A percentile compares a stretch with the other conserved stretches of the same genome.
Evolutionary conservation across 2,888 invertebrate genomes (phyloP).

Genomic region (Perizoma flavofasciatum): DNA sequence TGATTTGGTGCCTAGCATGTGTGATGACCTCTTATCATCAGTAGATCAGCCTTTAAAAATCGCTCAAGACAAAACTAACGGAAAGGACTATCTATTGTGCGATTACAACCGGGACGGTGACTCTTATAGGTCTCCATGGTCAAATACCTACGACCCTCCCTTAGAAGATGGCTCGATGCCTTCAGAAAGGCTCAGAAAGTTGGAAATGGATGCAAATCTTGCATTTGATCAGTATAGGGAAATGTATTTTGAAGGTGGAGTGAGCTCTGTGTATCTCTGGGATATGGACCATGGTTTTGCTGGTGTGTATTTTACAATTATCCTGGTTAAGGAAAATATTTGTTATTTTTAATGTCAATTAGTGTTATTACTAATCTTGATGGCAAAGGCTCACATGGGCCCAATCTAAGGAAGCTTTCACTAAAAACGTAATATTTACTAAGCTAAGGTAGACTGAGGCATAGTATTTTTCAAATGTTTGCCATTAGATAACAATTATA

Average conservation of each 20-base stretch:
- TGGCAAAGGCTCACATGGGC: too few species aligned
- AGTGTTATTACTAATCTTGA: too few species aligned
- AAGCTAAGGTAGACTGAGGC: too few species aligned
- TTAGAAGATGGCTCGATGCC: conserved; percentile 99
- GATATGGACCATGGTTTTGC: conserved; percentile 99
- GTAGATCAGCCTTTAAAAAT: conserved; percentile 99
- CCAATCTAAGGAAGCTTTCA: too few species aligned
- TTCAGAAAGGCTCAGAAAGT: conserved; percentile 95
- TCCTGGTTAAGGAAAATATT: background rate
- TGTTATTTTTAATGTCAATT: background rate
- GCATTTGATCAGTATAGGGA: conserved; percentile 99
- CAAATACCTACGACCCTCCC: conserved; percentile 98
- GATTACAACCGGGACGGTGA: conserved; percentile 99
- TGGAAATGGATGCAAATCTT: conserved; percentile 99
- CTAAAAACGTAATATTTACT: too few species aligned
- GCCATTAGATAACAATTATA: too few species aligned
- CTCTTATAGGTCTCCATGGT: conserved; percentile 99
- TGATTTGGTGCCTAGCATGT: conserved; percentile 97
- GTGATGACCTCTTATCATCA: conserved; percentile 98
- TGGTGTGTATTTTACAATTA: conserved; percentile 66
- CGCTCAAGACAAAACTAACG: conserved; percentile 96
- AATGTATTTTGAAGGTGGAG: conserved; percentile 99
- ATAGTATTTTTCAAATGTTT: too few species aligned
- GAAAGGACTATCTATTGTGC: conserved; percentile 98
- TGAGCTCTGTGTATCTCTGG: conserved; percentile 99